Evolutionary conservation across 2,888 invertebrate species (phyloP), one percentile per base, ranked within the genome.

Genomic region (Torymus texanus): DNA sequence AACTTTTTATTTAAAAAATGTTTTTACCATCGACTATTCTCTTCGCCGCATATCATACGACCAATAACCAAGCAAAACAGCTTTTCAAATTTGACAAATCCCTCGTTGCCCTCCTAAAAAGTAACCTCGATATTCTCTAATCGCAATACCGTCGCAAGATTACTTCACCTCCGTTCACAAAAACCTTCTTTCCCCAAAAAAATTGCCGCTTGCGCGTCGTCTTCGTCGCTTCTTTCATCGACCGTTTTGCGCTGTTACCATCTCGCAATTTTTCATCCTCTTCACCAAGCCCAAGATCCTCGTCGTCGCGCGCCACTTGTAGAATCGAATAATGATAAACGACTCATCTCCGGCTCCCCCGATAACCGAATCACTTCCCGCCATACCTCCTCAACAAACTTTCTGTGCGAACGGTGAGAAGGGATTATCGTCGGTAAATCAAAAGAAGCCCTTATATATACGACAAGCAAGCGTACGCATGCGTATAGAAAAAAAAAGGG

Each of bases 271-370:
- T 72, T 67, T 75, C 75, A 51, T 66, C 61, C n/a, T 41, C 13
- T 16, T n/a, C n/a, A 14, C 14, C 41, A 53, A 56, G 21, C 8
- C 29, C n/a, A 13, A 50, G n/a, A 12, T 41, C 41, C 41, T 41
- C 41, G 41, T 41, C 41, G 5, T 14, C 65, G 51, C 12, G 59
- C 63, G 50, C 62, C 71, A 78, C 75, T 81, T 75, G 78, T 75
- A 76, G 78, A 81, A 81, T 81, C 67, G 61, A 78, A 75, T 81
- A 78, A 81, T 81, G 75, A 81, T 81, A 75, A 78, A 81, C 72
- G 78, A 81, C 61, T 75, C 71, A 78, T 81, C 75, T 78, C 81
- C 75, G 70, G 62, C 53, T 21, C 53, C 51, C 58, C 51, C 67
- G 67, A 70, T 71, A 78, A 78, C 61, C 78, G 81, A 78, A 78